Conservation (phyloP, 2,888 invertebrate genomes). For the Torymus texanus region DNA sequence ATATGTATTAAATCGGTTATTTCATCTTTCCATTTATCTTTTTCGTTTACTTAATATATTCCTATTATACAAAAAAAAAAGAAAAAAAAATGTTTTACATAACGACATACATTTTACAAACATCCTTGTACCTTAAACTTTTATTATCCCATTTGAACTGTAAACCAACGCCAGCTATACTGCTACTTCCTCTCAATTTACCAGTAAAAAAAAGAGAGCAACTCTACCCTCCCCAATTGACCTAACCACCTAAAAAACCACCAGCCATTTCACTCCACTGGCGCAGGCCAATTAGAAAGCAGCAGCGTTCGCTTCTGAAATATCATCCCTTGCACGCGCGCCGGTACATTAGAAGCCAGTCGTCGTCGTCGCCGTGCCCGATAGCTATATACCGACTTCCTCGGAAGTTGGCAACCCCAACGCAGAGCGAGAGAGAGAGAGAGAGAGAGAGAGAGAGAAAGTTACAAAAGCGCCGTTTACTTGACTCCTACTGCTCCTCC, state of each 20-base stretch:
- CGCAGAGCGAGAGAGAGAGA: conserved; percentile 8
- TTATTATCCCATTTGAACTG: too few relatives aligned
- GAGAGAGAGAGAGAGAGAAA: conserved; percentile 1
- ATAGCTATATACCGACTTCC: conserved; percentile 11
- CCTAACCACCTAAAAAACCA: not conserved
- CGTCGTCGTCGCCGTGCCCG: not conserved
- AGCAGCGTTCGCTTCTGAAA: conserved; percentile 12
- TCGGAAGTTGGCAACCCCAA: conserved; percentile 10
- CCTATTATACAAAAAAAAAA: too few relatives aligned
- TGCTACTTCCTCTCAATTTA: too few relatives aligned
- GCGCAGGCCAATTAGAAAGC: not conserved
- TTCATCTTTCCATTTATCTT: too few relatives aligned
- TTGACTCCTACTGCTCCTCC: not conserved
- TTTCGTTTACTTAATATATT: too few relatives aligned
- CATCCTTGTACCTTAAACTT: too few relatives aligned
- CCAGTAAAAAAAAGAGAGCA: not conserved
- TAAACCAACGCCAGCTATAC: too few relatives aligned
- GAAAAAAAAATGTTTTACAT: too few relatives aligned
- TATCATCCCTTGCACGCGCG: conserved; percentile 6
- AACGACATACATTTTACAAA: too few relatives aligned
- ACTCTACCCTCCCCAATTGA: not conserved
- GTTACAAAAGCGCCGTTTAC: conserved; percentile 35
- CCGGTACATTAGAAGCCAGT: conserved; percentile 9
- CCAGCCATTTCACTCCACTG: not conserved
- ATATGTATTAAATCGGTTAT: too few relatives aligned